Conservation (phyloP, 2,113 vertebrate species). For the Trematomus loennbergii region DNA sequence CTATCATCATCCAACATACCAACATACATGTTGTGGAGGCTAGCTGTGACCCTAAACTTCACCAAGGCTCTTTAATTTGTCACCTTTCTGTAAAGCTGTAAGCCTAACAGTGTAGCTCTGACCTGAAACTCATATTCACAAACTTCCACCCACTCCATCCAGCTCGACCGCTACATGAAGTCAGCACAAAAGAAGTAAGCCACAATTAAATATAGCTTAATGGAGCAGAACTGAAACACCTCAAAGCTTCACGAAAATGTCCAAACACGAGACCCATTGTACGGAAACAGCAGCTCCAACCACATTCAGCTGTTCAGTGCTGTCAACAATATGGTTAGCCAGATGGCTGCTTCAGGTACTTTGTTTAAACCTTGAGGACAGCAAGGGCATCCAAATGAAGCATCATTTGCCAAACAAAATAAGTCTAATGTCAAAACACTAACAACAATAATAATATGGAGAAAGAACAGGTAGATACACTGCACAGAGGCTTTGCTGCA, state of each 20-base stretch:
- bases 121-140: constrained; percentile 36
- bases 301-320: background rate
- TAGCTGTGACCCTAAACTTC: background rate
- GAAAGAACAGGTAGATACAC: background rate
- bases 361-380: background rate
- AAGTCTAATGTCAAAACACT: no score
- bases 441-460: background rate
- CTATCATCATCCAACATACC: no score
- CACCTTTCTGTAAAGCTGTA: constrained; percentile 18
- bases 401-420: background rate
- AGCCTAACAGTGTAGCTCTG: constrained; percentile 17
- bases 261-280: background rate
- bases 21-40: no score
- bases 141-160: constrained; percentile 46
- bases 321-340: background rate
- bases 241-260: background rate
- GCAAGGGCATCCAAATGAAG: background rate
- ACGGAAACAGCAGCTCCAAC: background rate
- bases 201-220: background rate
- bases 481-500: background rate
- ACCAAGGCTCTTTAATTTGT: constrained; percentile 18
- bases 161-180: constrained; percentile 17
- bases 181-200: constrained; percentile 8
- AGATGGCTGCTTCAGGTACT: background rate
- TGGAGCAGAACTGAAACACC: constrained; percentile 10